Percentiles rank a stretch among this genome's conserved stretches.
These are phyloP conservation scores for Meandrusa payeni DNA, from an alignment of 2,888 invertebrate species.

Conservation along the genomic window DNA sequence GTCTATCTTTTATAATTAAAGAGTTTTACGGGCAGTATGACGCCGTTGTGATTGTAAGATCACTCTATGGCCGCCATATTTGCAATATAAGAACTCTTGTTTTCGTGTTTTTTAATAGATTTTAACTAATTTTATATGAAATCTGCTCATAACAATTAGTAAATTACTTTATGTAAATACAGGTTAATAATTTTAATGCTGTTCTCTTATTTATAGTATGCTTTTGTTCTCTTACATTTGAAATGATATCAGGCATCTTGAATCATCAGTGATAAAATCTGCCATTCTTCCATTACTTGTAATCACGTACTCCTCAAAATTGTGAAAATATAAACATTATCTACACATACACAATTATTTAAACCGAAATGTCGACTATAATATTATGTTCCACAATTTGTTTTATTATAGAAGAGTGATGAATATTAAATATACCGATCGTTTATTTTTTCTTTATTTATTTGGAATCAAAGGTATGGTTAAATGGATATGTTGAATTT, in stretches of 20 bases:
- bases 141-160: not conserved
- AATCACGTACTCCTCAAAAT: constrained; percentile 20
- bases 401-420: too few relatives aligned
- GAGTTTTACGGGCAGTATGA: constrained; percentile 46
- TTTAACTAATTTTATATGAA: constrained; percentile 18
- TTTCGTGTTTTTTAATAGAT: constrained; percentile 55
- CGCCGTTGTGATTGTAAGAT: constrained; percentile 70
- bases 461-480: too few relatives aligned
- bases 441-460: too few relatives aligned
- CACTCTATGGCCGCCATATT: constrained; percentile 76
- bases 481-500: too few relatives aligned
- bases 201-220: constrained; percentile 24
- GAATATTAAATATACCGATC: too few relatives aligned
- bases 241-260: constrained; percentile 18
- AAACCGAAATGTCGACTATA: not conserved
- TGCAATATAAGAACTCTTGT: constrained; percentile 69
- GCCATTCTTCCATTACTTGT: constrained; percentile 20
- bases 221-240: constrained; percentile 2
- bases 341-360: not conserved
- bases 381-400: too few relatives aligned
- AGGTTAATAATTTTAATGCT: not conserved
- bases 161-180: not conserved
- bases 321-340: constrained; percentile 5
- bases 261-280: constrained; percentile 16
- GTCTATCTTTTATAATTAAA: constrained; percentile 48